These are phyloP conservation scores for Halictus quadricinctus DNA, from an alignment of 2,888 invertebrate species.

Conservation along the genomic window DNA sequence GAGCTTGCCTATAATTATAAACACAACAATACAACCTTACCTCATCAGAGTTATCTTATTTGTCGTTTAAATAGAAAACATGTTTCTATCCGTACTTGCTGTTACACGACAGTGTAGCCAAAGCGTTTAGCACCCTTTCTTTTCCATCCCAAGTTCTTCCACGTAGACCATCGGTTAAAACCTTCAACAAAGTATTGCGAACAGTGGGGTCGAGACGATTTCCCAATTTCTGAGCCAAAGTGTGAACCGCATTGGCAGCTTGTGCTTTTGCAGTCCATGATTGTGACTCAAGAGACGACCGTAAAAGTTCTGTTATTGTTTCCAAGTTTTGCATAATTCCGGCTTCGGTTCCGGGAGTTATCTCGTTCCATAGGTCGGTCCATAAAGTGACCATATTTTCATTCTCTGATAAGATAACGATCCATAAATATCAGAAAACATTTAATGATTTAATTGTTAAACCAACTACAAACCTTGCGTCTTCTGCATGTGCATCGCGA, in stretches of 20 bases:
- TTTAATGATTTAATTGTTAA: conserved; percentile 12
- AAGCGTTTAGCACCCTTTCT: conserved; percentile 90
- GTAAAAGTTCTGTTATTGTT: conserved; percentile 88
- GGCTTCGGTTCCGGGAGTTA: conserved; percentile 93
- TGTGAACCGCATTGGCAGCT: conserved; percentile 92
- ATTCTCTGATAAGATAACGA: conserved; percentile 80
- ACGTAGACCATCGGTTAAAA: conserved; percentile 88
- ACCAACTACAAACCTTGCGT: conserved; percentile 83
- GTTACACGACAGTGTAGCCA: conserved; percentile 88
- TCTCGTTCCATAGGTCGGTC: conserved; percentile 95
- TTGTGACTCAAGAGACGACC: conserved; percentile 89
- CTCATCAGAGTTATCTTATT: background rate
- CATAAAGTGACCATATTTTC: conserved; percentile 88
- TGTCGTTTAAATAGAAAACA: background rate
- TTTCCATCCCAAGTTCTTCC: conserved; percentile 97
- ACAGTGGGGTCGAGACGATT: conserved; percentile 86
- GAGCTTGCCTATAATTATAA: conserved; percentile 77
- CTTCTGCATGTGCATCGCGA: conserved; percentile 94
- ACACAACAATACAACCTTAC: background rate
- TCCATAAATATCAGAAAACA: conserved; percentile 16
- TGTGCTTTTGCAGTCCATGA: conserved; percentile 94
- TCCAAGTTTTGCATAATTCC: conserved; percentile 91
- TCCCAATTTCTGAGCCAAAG: conserved; percentile 89
- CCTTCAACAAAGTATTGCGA: conserved; percentile 86
- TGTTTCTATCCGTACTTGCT: conserved; percentile 85